phyloP scores from a whole-genome alignment of 2,797 vertebrate species.

The Gymnodraco acuticeps region DNA sequence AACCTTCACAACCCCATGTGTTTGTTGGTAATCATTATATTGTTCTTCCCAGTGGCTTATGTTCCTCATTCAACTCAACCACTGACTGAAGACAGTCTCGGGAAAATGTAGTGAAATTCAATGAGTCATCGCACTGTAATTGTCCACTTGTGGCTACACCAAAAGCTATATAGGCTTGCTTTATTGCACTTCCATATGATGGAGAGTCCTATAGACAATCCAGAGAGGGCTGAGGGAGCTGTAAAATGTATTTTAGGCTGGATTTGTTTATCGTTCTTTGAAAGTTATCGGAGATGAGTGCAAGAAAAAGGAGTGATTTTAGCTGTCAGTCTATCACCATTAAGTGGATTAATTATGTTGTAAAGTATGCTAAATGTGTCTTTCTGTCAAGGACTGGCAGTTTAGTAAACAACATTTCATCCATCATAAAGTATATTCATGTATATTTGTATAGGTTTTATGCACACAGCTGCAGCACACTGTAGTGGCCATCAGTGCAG shows the following conservation, averaged over 20 bases:
- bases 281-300: conserved; percentile 7
- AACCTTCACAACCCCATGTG: neutral
- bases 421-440: neutral
- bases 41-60: neutral
- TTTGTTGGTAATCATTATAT: neutral
- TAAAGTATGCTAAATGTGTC: conserved; percentile 2
- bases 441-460: neutral
- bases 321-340: conserved; percentile 4
- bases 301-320: neutral
- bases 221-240: conserved; percentile 5
- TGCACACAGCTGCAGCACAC: neutral
- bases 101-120: conserved; percentile 13
- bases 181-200: conserved; percentile 25
- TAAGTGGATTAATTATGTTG: neutral
- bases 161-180: neutral
- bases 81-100: neutral
- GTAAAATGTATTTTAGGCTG: conserved; percentile 31
- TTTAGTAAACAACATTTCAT: neutral
- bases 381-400: conserved; percentile 6
- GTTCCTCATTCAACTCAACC: neutral
- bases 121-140: neutral
- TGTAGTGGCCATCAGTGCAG: neutral
- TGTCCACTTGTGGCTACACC: conserved; percentile 16
- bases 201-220: neutral
- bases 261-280: neutral